phyloP scores from a whole-genome alignment of 2,888 invertebrate species.

The Papilio protenor region DNA sequence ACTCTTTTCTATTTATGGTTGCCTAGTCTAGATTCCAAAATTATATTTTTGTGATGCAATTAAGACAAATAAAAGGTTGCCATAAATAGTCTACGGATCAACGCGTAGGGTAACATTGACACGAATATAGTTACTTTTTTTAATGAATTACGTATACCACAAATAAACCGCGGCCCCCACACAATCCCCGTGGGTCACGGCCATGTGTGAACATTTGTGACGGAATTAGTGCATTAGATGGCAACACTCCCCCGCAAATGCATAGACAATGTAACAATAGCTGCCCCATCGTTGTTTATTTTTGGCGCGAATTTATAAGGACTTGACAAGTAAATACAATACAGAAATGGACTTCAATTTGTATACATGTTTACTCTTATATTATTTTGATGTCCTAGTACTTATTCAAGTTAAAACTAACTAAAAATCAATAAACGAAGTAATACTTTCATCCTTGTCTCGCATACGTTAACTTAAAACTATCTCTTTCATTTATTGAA shows the following conservation, averaged over 20 bases:
- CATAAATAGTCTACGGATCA: neutral
- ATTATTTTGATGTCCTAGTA: neutral
- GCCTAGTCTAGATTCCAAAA: neutral
- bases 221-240: slow-evolving; percentile 57
- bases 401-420: neutral
- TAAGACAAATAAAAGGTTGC: neutral
- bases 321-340: slow-evolving; percentile 12
- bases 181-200: slow-evolving; percentile 67
- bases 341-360: neutral
- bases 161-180: slow-evolving; percentile 42
- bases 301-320: slow-evolving; percentile 54
- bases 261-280: slow-evolving; percentile 48
- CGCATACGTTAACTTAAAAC: neutral
- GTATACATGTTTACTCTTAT: neutral
- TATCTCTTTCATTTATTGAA: slow-evolving; percentile 45
- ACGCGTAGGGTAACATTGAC: slow-evolving; percentile 20
- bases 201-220: slow-evolving; percentile 66
- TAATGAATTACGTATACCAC: slow-evolving; percentile 34
- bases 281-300: slow-evolving; percentile 52
- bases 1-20: neutral
- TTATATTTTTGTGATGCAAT: too few species aligned
- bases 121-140: slow-evolving; percentile 33
- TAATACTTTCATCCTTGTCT: slow-evolving; percentile 22
- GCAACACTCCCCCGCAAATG: slow-evolving; percentile 51
- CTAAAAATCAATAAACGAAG: too few species aligned